Conservation (phyloP, 2,888 invertebrate species). For the Cartodere bifasciata region DNA sequence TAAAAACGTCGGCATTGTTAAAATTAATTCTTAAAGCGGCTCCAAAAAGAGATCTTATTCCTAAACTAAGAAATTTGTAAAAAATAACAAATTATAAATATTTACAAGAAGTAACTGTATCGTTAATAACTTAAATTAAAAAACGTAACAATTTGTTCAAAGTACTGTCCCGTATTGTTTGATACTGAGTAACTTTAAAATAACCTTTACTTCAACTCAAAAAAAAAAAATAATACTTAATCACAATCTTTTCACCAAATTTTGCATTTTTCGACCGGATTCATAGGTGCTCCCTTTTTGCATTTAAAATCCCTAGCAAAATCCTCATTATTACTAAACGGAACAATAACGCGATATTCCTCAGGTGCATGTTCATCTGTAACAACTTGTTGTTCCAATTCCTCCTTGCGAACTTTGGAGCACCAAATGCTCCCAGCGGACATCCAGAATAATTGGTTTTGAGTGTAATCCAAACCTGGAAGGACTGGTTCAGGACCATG, state of each 20-base stretch:
- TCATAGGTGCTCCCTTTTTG: conserved; percentile 44
- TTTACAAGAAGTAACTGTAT: neutral
- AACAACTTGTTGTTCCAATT: conserved; percentile 28
- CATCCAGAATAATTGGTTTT: conserved; percentile 44
- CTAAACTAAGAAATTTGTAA: too few species aligned
- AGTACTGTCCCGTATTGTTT: too few species aligned
- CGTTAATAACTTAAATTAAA: too few species aligned
- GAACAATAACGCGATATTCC: conserved; percentile 45
- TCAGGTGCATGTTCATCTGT: conserved; percentile 36
- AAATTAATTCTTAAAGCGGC: too few species aligned
- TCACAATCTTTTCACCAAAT: conserved; percentile 38
- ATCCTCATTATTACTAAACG: conserved; percentile 45
- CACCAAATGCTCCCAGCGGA: conserved; percentile 51
- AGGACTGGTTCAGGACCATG: conserved; percentile 27
- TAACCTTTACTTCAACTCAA: neutral
- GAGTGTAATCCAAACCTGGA: conserved; percentile 30
- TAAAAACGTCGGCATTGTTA: too few species aligned
- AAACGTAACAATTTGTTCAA: too few species aligned
- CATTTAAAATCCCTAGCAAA: conserved; percentile 51
- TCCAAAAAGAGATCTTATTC: too few species aligned
- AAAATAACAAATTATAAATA: neutral
- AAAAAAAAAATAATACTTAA: neutral
- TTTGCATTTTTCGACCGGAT: conserved; percentile 46
- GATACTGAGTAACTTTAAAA: neutral
- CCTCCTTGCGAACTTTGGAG: conserved; percentile 30